phyloP scores from a whole-genome alignment of 2,797 vertebrate genomes.

The Tadarida brasiliensis region DNA sequence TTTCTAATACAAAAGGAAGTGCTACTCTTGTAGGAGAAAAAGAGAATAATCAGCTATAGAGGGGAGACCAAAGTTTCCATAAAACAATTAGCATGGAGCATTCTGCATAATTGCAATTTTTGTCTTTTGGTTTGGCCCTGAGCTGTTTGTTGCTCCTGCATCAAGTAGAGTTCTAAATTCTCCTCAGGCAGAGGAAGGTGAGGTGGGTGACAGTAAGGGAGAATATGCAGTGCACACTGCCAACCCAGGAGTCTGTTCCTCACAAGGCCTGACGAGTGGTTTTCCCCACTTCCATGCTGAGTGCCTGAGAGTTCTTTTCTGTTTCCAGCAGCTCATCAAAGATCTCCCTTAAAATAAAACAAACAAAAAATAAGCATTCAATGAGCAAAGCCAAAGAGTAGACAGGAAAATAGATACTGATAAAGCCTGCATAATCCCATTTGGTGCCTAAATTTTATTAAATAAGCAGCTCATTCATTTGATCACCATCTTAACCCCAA shows the following conservation, averaged over 20 bases:
- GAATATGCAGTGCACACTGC: constrained; percentile 49
- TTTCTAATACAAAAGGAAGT: constrained; percentile 84
- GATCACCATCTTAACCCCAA: not conserved
- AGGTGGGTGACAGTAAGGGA: constrained; percentile 35
- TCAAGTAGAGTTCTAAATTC: constrained; percentile 84
- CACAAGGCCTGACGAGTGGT: constrained; percentile 85
- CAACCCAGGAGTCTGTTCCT: constrained; percentile 71
- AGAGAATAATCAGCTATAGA: constrained; percentile 80
- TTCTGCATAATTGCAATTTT: constrained; percentile 66
- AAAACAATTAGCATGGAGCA: constrained; percentile 75
- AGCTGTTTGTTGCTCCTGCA: constrained; percentile 86
- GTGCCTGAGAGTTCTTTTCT: constrained; percentile 90
- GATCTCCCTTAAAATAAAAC: constrained; percentile 91
- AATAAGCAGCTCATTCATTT: not conserved
- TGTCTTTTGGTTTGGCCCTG: constrained; percentile 87
- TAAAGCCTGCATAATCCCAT: not conserved
- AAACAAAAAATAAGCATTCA: constrained; percentile 55
- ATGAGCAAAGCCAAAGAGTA: not conserved
- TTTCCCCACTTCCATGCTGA: constrained; percentile 86
- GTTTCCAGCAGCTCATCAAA: constrained; percentile 97
- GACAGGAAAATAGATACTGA: not conserved
- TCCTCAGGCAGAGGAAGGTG: constrained; percentile 79
- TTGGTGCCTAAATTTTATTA: constrained; percentile 31
- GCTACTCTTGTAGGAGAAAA: constrained; percentile 78
- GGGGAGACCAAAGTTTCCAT: constrained; percentile 82